Percentiles rank a stretch among this genome's conserved stretches.
These are phyloP conservation scores for Anodontia alba DNA, from an alignment of 2,888 invertebrate species.

Conservation along the genomic window DNA sequence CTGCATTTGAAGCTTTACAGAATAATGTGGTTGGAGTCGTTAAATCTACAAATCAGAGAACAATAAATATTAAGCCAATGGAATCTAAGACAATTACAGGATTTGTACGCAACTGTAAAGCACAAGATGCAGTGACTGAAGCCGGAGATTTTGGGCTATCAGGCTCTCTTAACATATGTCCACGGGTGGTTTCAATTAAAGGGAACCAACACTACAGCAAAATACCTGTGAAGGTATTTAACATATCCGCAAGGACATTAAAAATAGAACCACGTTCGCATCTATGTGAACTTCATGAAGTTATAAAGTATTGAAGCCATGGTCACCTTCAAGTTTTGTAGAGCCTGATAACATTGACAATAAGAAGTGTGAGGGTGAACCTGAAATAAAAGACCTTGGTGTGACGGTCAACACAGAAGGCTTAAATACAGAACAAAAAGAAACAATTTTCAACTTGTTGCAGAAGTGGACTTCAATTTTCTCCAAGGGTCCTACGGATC, in stretches of 20 bases:
- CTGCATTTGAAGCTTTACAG: neutral
- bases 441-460: neutral
- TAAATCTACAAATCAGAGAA: neutral
- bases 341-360: neutral
- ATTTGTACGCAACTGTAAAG: neutral
- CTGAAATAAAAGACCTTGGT: neutral
- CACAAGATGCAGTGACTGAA: neutral
- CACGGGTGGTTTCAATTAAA: neutral
- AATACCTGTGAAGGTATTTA: neutral
- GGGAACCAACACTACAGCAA: no score
- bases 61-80: neutral
- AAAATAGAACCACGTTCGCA: neutral
- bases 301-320: neutral
- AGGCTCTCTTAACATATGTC: neutral
- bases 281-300: neutral
- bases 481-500: neutral
- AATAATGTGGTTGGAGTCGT: neutral
- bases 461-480: neutral
- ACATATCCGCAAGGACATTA: neutral
- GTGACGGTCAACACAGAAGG: neutral
- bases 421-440: neutral
- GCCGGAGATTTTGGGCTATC: neutral
- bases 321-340: neutral
- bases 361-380: neutral
- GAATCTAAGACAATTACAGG: neutral